Conservation (phyloP, 2,797 vertebrate genomes). For the Sebastes nivosus region DNA sequence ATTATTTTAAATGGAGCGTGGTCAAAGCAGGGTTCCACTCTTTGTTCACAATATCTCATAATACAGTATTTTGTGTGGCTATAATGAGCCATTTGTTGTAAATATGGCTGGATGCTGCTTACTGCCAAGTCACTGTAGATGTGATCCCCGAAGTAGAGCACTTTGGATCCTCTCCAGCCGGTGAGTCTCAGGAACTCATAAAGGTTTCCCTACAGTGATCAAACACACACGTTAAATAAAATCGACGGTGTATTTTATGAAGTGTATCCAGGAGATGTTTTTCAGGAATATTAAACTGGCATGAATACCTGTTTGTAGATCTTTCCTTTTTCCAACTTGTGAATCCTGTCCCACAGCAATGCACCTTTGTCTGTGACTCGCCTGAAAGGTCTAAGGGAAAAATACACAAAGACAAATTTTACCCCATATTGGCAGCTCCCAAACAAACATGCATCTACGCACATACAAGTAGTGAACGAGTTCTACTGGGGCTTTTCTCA, state of each 20-base stretch:
- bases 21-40: constrained; percentile 1
- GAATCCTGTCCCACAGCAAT: constrained; percentile 96
- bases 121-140: constrained; percentile 99
- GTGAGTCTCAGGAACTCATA: constrained; percentile 98
- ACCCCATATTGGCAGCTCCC: background rate
- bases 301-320: constrained; percentile 96
- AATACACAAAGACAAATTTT: constrained; percentile 5
- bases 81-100: constrained; percentile 9
- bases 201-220: constrained; percentile 89
- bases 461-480: background rate
- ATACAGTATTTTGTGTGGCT: background rate
- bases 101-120: constrained; percentile 60
- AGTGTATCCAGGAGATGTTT: background rate
- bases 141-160: constrained; percentile 99
- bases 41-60: constrained; percentile 11
- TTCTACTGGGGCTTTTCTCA: background rate
- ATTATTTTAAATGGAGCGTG: constrained; percentile 8
- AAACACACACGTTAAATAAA: constrained; percentile 22
- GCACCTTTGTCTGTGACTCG: constrained; percentile 93
- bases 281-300: background rate
- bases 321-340: constrained; percentile 94
- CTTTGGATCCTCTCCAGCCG: constrained; percentile 96
- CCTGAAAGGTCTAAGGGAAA: constrained; percentile 89
- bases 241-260: background rate
- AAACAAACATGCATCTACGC: constrained; percentile 3